These are phyloP conservation scores for Ciona savignyi DNA, from an alignment of 23 tunicate species.

Conservation along the genomic window DNA sequence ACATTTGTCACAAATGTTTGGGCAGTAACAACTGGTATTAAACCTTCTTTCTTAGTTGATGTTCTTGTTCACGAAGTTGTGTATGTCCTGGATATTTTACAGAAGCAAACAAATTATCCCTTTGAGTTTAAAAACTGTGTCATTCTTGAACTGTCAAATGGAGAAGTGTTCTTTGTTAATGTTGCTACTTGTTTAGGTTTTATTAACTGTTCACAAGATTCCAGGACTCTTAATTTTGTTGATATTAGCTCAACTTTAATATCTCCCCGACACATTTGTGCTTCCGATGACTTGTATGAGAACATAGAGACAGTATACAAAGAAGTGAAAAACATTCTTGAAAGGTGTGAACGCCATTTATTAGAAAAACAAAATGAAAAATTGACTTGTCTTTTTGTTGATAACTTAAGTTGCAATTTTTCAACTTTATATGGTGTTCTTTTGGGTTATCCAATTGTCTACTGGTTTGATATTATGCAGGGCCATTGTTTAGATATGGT, in stretches of 20 bases:
- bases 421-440: conserved; percentile 12
- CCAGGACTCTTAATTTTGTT: not conserved
- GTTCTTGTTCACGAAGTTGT: no score
- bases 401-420: no score
- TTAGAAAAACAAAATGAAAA: no score
- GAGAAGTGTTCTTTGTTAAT: not conserved
- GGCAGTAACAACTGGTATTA: no score
- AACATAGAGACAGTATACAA: not conserved
- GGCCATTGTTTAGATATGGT: conserved; percentile 19
- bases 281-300: not conserved
- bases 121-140: no score
- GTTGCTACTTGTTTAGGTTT: not conserved
- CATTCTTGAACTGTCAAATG: not conserved
- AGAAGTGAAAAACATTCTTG: no score
- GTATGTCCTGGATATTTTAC: no score
- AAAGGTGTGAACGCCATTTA: no score
- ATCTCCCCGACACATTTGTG: not conserved
- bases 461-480: conserved; percentile 25
- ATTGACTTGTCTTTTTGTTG: no score
- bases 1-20: no score
- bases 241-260: not conserved
- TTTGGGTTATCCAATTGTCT: conserved; percentile 35
- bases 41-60: no score
- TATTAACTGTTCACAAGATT: not conserved
- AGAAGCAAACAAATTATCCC: no score